phyloP scores from a whole-genome alignment of 2,888 invertebrate species.

The Caenorhabditis virilis region DNA sequence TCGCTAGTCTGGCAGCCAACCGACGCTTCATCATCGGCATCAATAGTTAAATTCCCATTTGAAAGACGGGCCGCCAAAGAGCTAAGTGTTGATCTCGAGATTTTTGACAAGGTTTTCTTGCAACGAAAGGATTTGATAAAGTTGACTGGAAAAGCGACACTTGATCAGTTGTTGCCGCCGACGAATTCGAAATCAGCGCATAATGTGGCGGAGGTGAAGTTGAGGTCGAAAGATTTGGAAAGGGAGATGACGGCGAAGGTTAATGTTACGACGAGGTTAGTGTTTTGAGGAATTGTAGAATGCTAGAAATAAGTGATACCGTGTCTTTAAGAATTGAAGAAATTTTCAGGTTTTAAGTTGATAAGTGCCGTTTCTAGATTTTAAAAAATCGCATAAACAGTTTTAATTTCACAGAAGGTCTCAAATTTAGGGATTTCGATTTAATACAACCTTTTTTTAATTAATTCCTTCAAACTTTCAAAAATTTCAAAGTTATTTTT shows the following conservation, averaged over 20 bases:
- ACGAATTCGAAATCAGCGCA: constrained; percentile 64
- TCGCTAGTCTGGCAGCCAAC: constrained; percentile 69
- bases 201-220: constrained; percentile 63
- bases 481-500: too few relatives aligned
- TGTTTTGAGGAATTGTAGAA: background rate
- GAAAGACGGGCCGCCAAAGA: constrained; percentile 54
- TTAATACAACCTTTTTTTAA: too few relatives aligned
- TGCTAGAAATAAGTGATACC: too few relatives aligned
- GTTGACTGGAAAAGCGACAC: constrained; percentile 44
- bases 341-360: too few relatives aligned
- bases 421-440: too few relatives aligned
- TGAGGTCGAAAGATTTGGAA: constrained; percentile 60
- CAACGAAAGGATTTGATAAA: constrained; percentile 69
- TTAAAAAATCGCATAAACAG: too few relatives aligned
- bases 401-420: too few relatives aligned
- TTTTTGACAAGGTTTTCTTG: constrained; percentile 70
- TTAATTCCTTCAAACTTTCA: too few relatives aligned
- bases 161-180: constrained; percentile 68
- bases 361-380: too few relatives aligned
- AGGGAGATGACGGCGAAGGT: constrained; percentile 57
- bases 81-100: constrained; percentile 50
- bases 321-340: too few relatives aligned
- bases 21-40: constrained; percentile 55
- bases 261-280: constrained; percentile 66
- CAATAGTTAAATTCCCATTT: constrained; percentile 68